A percentile compares a stretch with the other conserved stretches of the same genome.
These are phyloP conservation scores for Dermolepida albohirtum DNA, from an alignment of 2,888 invertebrate genomes.

Conservation along the genomic window DNA sequence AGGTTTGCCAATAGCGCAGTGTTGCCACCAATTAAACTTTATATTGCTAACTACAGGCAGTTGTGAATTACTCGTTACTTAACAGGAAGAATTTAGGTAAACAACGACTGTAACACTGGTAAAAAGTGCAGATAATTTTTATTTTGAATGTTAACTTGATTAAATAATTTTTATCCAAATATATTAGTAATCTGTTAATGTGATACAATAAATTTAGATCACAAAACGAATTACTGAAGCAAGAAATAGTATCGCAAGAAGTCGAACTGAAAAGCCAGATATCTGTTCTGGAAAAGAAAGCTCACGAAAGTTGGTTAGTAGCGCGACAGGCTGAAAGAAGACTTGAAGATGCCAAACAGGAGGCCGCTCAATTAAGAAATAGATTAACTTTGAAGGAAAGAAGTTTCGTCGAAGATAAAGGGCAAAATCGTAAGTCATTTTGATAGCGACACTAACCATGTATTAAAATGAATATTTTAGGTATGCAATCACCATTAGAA, in stretches of 20 bases:
- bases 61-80: no score
- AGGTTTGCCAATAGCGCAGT: no score
- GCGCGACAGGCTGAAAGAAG: conserved; percentile 85
- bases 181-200: background rate
- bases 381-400: conserved; percentile 71
- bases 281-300: conserved; percentile 82
- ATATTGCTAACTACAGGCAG: no score
- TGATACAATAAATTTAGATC: conserved; percentile 59
- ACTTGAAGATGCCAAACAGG: conserved; percentile 82
- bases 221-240: conserved; percentile 74
- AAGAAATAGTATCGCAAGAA: conserved; percentile 89
- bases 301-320: conserved; percentile 88
- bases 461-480: conserved; percentile 57
- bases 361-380: conserved; percentile 75
- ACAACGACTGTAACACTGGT: no score
- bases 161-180: no score
- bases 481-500: conserved; percentile 69
- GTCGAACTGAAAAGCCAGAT: conserved; percentile 77
- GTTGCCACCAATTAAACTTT: no score
- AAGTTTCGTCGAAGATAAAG: conserved; percentile 66
- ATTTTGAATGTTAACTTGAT: no score
- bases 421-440: conserved; percentile 66
- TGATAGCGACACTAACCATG: conserved; percentile 33
- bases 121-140: no score
- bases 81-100: no score